Evolutionary conservation across 2,113 vertebrate genomes (phyloP).

Genomic region (Grantiella picta): DNA sequence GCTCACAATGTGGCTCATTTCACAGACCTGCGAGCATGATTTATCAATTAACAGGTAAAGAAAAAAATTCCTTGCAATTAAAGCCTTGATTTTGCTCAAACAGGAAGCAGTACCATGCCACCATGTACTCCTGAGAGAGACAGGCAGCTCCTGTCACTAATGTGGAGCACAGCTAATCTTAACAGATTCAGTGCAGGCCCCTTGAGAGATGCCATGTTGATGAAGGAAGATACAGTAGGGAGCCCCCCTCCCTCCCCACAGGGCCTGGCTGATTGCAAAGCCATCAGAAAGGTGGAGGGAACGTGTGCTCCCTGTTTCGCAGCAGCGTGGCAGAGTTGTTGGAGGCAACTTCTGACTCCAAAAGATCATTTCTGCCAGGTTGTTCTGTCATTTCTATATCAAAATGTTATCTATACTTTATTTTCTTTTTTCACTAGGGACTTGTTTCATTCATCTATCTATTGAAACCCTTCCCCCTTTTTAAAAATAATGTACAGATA

Average conservation of each 20-base stretch:
- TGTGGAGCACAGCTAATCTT: constrained; percentile 89
- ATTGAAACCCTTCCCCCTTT: background rate
- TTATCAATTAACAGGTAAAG: constrained; percentile 99
- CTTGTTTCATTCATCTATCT: background rate
- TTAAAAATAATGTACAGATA: background rate
- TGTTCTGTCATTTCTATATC: constrained; percentile 62
- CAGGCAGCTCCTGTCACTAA: constrained; percentile 82
- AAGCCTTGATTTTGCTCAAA: constrained; percentile 89
- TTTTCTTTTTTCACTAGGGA: background rate
- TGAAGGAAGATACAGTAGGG: constrained; percentile 77
- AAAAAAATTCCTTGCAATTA: constrained; percentile 95
- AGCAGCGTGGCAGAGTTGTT: constrained; percentile 64
- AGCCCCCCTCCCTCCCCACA: constrained; percentile 49
- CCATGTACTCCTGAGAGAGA: constrained; percentile 79
- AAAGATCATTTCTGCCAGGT: constrained; percentile 51
- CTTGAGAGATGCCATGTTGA: constrained; percentile 80
- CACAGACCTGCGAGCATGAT: constrained; percentile 74
- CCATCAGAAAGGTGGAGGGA: constrained; percentile 67
- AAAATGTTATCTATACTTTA: constrained; percentile 18
- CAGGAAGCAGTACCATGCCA: constrained; percentile 89
- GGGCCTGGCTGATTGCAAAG: constrained; percentile 76
- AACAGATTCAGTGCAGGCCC: constrained; percentile 77
- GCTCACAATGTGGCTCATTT: constrained; percentile 37
- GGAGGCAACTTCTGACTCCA: constrained; percentile 66
- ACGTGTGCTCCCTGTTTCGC: constrained; percentile 65